These are phyloP conservation scores for Scopus umbretta DNA, from an alignment of 2,113 vertebrate species.

Conservation along the genomic window DNA sequence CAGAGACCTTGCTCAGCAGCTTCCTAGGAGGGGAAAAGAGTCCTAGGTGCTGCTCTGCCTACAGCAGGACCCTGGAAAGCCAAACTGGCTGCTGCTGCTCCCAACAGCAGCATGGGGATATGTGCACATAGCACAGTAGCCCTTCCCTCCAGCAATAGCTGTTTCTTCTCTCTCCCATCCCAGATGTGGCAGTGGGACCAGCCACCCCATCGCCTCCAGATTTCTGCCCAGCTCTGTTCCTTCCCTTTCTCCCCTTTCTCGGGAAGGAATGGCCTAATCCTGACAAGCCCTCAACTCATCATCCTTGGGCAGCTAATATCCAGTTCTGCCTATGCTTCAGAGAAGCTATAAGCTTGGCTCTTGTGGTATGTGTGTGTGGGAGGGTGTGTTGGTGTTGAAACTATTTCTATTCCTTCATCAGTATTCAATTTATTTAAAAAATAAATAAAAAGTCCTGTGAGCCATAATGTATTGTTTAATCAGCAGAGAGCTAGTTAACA, in stretches of 20 bases:
- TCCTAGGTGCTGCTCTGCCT: not conserved
- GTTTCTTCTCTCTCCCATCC: not conserved
- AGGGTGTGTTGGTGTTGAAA: not conserved
- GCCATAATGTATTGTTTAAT: not conserved
- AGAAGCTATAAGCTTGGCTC: not conserved
- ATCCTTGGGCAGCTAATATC: not conserved
- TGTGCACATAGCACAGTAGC: not conserved
- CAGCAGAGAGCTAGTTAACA: not conserved
- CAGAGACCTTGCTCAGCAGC: not conserved
- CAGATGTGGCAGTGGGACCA: not conserved
- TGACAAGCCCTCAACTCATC: not conserved
- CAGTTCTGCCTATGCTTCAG: not conserved
- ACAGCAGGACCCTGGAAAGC: not conserved
- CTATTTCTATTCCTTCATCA: not conserved
- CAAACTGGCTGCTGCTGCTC: not conserved
- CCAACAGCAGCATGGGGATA: rapidly evolving
- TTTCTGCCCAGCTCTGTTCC: not conserved
- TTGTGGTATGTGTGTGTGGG: not conserved
- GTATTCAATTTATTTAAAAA: not conserved
- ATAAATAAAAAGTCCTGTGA: not conserved
- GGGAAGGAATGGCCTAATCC: not conserved
- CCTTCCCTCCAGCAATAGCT: not conserved
- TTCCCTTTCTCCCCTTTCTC: not conserved
- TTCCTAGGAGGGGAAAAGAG: not conserved
- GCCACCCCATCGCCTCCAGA: not conserved